Percentiles rank a stretch among this genome's conserved stretches.
phyloP scores from a whole-genome alignment of 1,140 invertebrate genomes.

The Hermetia illucens region DNA sequence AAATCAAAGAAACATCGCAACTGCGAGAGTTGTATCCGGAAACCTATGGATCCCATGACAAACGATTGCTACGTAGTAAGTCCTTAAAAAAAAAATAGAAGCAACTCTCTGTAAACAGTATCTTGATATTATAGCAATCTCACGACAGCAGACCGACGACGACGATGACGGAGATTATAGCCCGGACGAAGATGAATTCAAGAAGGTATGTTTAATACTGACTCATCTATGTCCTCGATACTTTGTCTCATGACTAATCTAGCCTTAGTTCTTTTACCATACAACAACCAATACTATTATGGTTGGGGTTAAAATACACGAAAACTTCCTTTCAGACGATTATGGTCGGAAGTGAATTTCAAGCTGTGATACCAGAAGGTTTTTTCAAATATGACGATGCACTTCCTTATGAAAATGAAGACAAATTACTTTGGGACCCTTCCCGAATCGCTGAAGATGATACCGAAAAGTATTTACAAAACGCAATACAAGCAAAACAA shows the following conservation, averaged over 20 bases:
- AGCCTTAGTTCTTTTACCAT: no score
- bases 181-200: conserved; percentile 62
- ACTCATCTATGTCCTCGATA: neutral
- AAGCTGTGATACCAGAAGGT: conserved; percentile 85
- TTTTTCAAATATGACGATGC: conserved; percentile 83
- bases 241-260: no score
- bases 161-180: conserved; percentile 64
- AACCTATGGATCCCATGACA: conserved; percentile 9
- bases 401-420: conserved; percentile 90
- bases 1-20: conserved; percentile 29
- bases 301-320: conserved; percentile 1
- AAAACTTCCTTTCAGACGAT: conserved; percentile 46
- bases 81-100: conserved; percentile 19
- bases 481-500: conserved; percentile 37
- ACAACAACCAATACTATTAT: no score
- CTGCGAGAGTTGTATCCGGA: conserved; percentile 4
- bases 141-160: conserved; percentile 47
- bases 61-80: conserved; percentile 33
- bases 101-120: conserved; percentile 19
- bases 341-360: conserved; percentile 90
- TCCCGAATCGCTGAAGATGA: conserved; percentile 53
- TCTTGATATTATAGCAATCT: conserved; percentile 36
- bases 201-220: conserved; percentile 37
- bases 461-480: conserved; percentile 68
- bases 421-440: conserved; percentile 89